phyloP scores from a whole-genome alignment of 1,140 invertebrate genomes.

The Metopolophium dirhodum region DNA sequence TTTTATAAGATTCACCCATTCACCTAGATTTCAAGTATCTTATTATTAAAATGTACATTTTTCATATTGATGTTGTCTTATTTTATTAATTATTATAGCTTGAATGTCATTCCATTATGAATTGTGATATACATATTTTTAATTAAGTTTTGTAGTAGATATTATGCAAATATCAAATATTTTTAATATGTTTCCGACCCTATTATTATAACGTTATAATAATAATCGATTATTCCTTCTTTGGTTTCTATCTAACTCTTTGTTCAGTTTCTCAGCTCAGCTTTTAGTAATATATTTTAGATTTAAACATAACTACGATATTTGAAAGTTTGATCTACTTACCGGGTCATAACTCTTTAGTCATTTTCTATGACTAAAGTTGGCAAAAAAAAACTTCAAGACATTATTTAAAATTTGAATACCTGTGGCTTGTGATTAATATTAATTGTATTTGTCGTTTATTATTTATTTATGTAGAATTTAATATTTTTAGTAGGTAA shows the following conservation, averaged over 20 bases:
- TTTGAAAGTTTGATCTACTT: not conserved
- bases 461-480: not conserved
- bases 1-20: not conserved
- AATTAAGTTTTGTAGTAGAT: not conserved
- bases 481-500: not conserved
- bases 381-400: not conserved
- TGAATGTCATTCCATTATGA: not conserved
- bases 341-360: not conserved
- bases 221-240: not conserved
- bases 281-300: not conserved
- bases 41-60: not conserved
- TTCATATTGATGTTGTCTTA: not conserved
- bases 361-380: not conserved
- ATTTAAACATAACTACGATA: not conserved
- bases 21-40: not conserved
- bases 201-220: not conserved
- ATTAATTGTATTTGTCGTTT: not conserved
- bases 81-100: not conserved
- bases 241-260: not conserved
- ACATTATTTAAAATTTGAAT: not conserved
- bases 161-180: not conserved
- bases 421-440: not conserved
- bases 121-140: not conserved
- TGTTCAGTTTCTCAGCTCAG: not conserved
- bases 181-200: not conserved